Evolutionary conservation across 2,888 invertebrate species (phyloP).

Genomic region (Temnothorax rugatulus): DNA sequence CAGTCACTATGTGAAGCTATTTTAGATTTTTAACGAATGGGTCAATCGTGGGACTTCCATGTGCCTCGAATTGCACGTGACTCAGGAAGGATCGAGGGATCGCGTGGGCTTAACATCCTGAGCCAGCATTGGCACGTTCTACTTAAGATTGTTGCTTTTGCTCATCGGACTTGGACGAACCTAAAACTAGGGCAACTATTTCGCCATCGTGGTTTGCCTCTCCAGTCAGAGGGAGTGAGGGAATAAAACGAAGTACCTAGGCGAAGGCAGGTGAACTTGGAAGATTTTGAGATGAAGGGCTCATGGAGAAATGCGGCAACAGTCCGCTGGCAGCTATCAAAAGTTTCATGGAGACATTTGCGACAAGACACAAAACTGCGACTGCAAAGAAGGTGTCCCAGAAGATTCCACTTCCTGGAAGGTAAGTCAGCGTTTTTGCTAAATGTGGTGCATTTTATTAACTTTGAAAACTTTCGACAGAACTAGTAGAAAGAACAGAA

Average conservation of each 20-base stretch:
- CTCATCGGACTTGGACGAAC: constrained; percentile 38
- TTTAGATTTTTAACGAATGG: background rate
- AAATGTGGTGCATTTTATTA: constrained; percentile 7
- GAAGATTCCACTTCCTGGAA: constrained; percentile 8
- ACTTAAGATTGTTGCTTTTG: constrained; percentile 68
- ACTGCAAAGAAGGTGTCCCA: constrained; percentile 11
- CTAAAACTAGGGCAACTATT: constrained; percentile 54
- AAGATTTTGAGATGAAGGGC: constrained; percentile 27
- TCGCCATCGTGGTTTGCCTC: constrained; percentile 29
- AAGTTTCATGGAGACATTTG: constrained; percentile 38
- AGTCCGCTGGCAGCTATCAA: constrained; percentile 33
- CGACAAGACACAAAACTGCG: constrained; percentile 16
- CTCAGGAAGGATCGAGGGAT: background rate
- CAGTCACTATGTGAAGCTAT: background rate
- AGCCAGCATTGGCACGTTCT: constrained; percentile 63
- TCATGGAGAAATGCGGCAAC: constrained; percentile 21
- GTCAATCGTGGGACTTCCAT: background rate
- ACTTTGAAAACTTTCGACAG: background rate
- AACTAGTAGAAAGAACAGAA: background rate
- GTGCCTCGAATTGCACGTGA: background rate
- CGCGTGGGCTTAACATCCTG: constrained; percentile 39
- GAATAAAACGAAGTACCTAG: constrained; percentile 29
- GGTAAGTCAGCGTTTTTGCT: constrained; percentile 6
- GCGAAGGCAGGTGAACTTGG: constrained; percentile 4
- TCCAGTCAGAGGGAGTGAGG: background rate